Conservation (phyloP, 1,140 invertebrate species). For the Drosophila athabasca region DNA sequence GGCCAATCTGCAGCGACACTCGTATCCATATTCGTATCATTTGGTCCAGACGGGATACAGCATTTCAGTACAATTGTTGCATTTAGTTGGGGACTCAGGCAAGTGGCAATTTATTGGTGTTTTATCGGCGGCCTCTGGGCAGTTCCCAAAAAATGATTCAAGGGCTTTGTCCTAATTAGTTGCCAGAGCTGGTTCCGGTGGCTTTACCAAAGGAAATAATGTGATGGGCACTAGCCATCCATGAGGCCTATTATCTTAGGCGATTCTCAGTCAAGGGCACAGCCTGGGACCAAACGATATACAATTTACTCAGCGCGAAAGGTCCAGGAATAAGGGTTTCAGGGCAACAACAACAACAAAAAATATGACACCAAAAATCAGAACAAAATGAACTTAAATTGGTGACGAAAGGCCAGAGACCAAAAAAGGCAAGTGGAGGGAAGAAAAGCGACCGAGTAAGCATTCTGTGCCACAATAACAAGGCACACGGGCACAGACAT, state of each 20-base stretch:
- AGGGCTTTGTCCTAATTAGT: too few species aligned
- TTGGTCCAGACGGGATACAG: too few species aligned
- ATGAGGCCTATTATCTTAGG: too few species aligned
- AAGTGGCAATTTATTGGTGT: constrained; percentile 42
- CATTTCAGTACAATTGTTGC: constrained; percentile 38
- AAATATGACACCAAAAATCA: constrained; percentile 35
- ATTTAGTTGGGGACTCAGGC: constrained; percentile 41
- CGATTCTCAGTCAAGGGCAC: background rate
- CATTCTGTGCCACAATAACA: constrained; percentile 40
- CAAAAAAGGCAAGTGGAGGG: constrained; percentile 4
- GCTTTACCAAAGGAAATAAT: too few species aligned
- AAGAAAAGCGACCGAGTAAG: constrained; percentile 15
- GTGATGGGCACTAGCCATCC: too few species aligned
- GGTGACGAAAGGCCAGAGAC: constrained; percentile 44
- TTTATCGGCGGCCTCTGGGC: background rate
- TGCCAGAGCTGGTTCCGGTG: too few species aligned
- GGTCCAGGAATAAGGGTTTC: background rate
- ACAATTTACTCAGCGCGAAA: background rate
- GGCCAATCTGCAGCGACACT: constrained; percentile 26
- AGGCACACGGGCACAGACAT: background rate
- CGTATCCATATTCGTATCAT: background rate
- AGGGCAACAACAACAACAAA: constrained; percentile 1
- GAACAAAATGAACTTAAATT: constrained; percentile 43
- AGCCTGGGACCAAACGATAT: background rate
- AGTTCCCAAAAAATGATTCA: constrained; percentile 1